phyloP scores from a whole-genome alignment of 2,113 vertebrate species.

The Hydrolagus affinis region DNA sequence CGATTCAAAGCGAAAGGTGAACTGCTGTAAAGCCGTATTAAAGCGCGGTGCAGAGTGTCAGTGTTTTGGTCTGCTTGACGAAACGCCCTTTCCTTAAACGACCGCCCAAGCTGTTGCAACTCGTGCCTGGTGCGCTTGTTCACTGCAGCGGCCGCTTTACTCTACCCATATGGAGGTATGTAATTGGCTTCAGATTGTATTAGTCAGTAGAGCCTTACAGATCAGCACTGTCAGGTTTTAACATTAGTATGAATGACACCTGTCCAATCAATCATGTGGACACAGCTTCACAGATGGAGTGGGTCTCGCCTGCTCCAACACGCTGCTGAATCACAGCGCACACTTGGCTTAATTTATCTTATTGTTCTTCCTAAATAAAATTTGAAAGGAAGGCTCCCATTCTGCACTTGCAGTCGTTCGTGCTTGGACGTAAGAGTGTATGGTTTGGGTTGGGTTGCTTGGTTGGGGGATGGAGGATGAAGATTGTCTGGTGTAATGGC shows the following conservation, averaged over 20 bases:
- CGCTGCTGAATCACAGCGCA: conserved; percentile 56
- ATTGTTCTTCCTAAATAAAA: conserved; percentile 51
- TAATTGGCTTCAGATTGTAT: conserved; percentile 32
- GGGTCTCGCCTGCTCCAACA: conserved; percentile 48
- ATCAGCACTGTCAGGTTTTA: conserved; percentile 51
- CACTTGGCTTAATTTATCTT: conserved; percentile 54
- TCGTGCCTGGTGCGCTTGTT: conserved; percentile 7
- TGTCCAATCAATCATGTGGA: conserved; percentile 71
- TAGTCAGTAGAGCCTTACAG: conserved; percentile 31
- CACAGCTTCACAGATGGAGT: conserved; percentile 71
- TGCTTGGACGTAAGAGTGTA: conserved; percentile 44
- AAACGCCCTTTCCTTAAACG: conserved; percentile 51
- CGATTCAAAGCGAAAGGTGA: background rate
- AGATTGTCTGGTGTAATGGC: conserved; percentile 27
- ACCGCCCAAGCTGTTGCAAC: conserved; percentile 50
- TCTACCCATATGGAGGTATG: conserved; percentile 28
- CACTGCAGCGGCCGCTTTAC: conserved; percentile 19
- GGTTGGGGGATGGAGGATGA: conserved; percentile 2
- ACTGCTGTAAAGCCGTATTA: background rate
- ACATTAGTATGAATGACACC: conserved; percentile 70
- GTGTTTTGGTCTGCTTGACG: conserved; percentile 54
- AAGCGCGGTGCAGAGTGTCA: background rate
- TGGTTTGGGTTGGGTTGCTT: conserved; percentile 59
- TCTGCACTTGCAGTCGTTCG: conserved; percentile 40
- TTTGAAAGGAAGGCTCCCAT: conserved; percentile 43